Base-by-base conservation (phyloP, 2,797 vertebrate species). In the Coilia nasus region DNA sequence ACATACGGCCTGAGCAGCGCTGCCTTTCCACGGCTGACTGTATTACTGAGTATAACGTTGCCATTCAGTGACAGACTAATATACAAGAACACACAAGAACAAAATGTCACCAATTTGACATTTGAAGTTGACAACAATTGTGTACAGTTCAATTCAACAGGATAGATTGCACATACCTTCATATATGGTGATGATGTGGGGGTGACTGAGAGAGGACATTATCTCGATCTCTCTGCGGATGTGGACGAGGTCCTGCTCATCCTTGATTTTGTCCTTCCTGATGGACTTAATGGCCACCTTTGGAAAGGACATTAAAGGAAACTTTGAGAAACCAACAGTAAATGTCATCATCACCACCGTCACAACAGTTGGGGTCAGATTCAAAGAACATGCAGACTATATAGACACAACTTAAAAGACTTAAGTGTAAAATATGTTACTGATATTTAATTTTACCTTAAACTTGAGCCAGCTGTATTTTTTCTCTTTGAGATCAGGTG, bases 141-240 rank as follows among this genome's bases (percentile, higher is more conserved):
- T 17, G 14, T 17, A 75, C 31, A 1, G 11, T 28, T 67, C 7
- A 23, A 15, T 35, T 19, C 17, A 75, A 17, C 28, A 23, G 12
- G 15, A 67, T 10, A 31, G 11, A 71, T 44, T 78, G 71, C 1
- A 21, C 15, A 47, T 91, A 99, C 98, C 98, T 98, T 99, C 98
- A 0, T 98, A 97, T 89, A 99, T 97, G 82, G 96, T 95, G 81
- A 98, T 98, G 94, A 99, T 98, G 93, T 99, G 96, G 0, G 98
- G 97, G 88, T 99, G 98, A 88, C 96, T 97, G 87, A 99, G 96
- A 0, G 98, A 98, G 0, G 97, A 98, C 98, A 99, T 99, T 94
- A 99, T 98, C 94, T 99, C 98, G 0, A 99, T 99, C 92, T 99
- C 98, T 86, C 98, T 93, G 21, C 98, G 96, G 86, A 99, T 99